Percentiles rank a stretch among this genome's conserved stretches.
phyloP scores from a whole-genome alignment of 1,140 invertebrate species.

The Papilio polytes region DNA sequence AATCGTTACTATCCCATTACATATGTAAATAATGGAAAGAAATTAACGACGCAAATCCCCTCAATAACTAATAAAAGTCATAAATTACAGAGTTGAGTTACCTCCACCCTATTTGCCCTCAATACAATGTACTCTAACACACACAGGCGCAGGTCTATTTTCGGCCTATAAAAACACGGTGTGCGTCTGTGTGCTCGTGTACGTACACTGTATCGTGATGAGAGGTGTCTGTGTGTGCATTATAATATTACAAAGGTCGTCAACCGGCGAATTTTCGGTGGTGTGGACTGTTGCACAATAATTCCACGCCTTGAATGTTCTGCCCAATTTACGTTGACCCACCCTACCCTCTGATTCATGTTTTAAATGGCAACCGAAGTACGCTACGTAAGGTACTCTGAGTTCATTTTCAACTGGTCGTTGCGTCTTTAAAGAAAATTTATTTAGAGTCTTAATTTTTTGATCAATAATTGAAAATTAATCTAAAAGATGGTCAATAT shows the following conservation, averaged over 20 bases:
- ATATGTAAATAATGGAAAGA: neutral
- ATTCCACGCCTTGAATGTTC: conserved; percentile 41
- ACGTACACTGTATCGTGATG: conserved; percentile 48
- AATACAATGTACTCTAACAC: conserved; percentile 44
- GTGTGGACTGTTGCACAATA: conserved; percentile 64
- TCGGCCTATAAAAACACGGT: conserved; percentile 38
- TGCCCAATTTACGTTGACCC: conserved; percentile 47
- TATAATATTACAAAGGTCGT: conserved; percentile 55
- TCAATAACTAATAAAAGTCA: conserved; percentile 38
- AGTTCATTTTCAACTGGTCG: conserved; percentile 38
- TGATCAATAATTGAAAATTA: neutral
- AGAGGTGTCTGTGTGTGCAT: conserved; percentile 46
- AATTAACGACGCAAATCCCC: conserved; percentile 18
- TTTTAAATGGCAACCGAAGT: neutral
- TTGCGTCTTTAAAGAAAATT: conserved; percentile 16
- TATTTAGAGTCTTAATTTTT: neutral
- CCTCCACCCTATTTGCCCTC: conserved; percentile 48
- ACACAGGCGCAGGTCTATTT: conserved; percentile 45
- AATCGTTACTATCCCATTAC: neutral
- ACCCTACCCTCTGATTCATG: conserved; percentile 12
- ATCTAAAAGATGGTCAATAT: neutral
- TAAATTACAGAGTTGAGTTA: conserved; percentile 40
- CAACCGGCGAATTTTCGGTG: conserved; percentile 64
- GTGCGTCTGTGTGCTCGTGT: conserved; percentile 44
- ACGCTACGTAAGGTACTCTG: neutral